These are phyloP conservation scores for Girardinichthys multiradiatus DNA, from an alignment of 2,113 vertebrate genomes.

Conservation along the genomic window DNA sequence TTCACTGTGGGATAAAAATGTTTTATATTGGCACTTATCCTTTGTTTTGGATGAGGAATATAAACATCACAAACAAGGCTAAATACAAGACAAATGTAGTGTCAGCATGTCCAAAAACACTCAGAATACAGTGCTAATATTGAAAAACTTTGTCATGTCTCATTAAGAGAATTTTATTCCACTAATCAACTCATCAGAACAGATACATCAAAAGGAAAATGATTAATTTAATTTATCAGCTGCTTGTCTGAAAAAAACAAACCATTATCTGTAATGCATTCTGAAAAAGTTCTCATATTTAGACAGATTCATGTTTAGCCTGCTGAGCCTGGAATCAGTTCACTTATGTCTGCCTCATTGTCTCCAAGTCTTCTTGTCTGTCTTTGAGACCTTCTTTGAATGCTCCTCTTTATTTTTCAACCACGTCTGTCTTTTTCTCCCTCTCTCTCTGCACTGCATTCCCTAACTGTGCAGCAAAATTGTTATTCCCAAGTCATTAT, in stretches of 20 bases:
- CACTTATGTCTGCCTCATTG: constrained; percentile 42
- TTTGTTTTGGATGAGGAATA: constrained; percentile 70
- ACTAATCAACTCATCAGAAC: constrained; percentile 40
- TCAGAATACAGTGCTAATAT: constrained; percentile 19
- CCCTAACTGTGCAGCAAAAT: constrained; percentile 63
- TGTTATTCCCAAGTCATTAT: constrained; percentile 81
- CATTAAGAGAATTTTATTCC: constrained; percentile 34
- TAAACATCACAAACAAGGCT: constrained; percentile 50
- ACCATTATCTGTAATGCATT: constrained; percentile 43
- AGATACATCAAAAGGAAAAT: constrained; percentile 47
- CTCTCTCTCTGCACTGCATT: constrained; percentile 43
- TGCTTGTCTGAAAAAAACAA: constrained; percentile 46
- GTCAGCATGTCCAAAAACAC: neutral
- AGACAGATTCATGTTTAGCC: constrained; percentile 47
- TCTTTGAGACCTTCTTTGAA: constrained; percentile 49
- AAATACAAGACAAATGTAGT: constrained; percentile 39
- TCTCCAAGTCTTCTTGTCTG: constrained; percentile 27
- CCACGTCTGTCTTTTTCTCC: constrained; percentile 5
- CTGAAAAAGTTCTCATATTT: constrained; percentile 63
- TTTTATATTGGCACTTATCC: constrained; percentile 47
- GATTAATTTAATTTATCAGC: constrained; percentile 49
- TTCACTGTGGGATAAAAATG: constrained; percentile 50
- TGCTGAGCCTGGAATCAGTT: constrained; percentile 47
- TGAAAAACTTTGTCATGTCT: constrained; percentile 24
- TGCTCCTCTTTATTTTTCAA: neutral